Base-by-base conservation (phyloP, 2,888 invertebrate species). In the Lymantria monacha region DNA sequence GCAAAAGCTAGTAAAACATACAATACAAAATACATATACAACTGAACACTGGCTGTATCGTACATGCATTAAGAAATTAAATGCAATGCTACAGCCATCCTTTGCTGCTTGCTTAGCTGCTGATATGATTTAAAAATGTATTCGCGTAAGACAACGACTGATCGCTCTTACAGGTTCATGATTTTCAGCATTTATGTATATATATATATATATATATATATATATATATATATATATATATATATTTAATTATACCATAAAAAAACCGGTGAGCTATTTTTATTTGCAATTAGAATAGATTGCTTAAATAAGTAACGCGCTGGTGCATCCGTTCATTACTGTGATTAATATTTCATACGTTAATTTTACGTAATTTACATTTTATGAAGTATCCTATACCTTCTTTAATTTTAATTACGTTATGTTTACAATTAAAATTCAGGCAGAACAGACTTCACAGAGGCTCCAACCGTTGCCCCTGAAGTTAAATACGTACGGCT, bases 221-320 rank as follows among this genome's bases (percentile, higher is more conserved):
- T n/a, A n/a, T n/a, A n/a, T n/a, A 9, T 33, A 10, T 33, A 1
- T 22, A 33, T 33, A 1, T 33, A 33, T 33, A 10, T 8, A 9
- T 33, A 10, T 33, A 1, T 22, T 33, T 33, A 33, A 33, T 9
- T 33, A 8, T 33, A 33, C 10, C 2, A 1, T 5, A 33, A 5
- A 10, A 33, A 33, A 33, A 33, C 1, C 10, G 7, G 9, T 8
- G 7, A 33, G 33, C 9, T 8, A 7, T 33, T 33, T 33, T 33
- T 33, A 33, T 33, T 33, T 33, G 33, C 33, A 33, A 33, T 9
- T 33, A 33, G 33, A 33, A 10, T 33, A 33, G 9, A 63, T 52
- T 53, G 55, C 48, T 47, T 46, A 46, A 14, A 41, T 41, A 12
- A 14, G 48, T 46, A 55, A 51, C 45, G 46, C 31, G 44, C 44